Percentiles rank a stretch among this genome's conserved stretches.
Conservation (phyloP, 2,797 vertebrate species). For the Notolepis coatsorum region DNA sequence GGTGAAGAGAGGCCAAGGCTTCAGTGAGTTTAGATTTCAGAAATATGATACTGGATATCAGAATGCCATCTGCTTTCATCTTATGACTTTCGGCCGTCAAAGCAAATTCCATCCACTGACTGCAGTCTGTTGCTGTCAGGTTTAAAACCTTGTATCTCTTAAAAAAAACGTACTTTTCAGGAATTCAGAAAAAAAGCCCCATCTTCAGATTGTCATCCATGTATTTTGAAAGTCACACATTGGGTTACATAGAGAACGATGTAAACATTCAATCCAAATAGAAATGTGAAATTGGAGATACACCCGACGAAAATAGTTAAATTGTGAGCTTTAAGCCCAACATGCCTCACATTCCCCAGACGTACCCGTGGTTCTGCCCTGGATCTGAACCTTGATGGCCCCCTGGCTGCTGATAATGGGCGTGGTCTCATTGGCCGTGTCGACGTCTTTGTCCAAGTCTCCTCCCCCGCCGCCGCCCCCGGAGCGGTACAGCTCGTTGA, state of each 20-base stretch:
- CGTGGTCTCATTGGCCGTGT: constrained; percentile 79
- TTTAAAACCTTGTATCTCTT: no score
- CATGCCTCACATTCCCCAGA: neutral
- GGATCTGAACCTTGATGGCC: constrained; percentile 91
- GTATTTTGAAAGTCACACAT: no score
- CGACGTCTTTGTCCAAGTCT: constrained; percentile 91
- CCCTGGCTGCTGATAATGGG: constrained; percentile 91
- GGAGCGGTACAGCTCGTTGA: constrained; percentile 86
- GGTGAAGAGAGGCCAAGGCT: constrained; percentile 9
- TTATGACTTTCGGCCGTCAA: neutral
- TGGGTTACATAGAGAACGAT: no score
- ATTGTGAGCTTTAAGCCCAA: neutral
- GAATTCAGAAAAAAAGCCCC: no score
- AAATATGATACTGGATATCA: neutral
- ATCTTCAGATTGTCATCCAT: no score
- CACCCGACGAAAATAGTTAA: no score
- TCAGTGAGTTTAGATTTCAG: neutral
- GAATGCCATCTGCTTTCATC: neutral
- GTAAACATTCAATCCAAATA: no score
- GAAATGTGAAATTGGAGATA: no score
- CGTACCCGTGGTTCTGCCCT: constrained; percentile 88
- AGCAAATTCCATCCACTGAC: neutral
- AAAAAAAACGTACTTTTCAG: no score
- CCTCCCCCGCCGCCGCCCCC: constrained; percentile 77
- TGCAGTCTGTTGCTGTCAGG: no score